Base-by-base conservation (phyloP, 2,888 invertebrate genomes). In the Muscina levida region DNA sequence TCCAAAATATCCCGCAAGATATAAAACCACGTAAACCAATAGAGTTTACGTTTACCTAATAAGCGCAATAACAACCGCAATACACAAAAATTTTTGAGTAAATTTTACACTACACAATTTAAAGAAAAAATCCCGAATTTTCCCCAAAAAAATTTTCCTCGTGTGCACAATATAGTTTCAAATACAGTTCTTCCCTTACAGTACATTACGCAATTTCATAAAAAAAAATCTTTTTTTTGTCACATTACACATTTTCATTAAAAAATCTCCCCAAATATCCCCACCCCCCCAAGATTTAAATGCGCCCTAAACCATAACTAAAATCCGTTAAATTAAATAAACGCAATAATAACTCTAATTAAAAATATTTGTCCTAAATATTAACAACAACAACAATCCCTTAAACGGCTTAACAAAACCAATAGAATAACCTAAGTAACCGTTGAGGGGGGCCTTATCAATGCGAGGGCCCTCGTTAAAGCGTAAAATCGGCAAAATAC, bases 361-460 rank as follows among this genome's bases (percentile, higher is more conserved):
- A n/a, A n/a, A n/a, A n/a, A n/a, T n/a, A n/a, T n/a, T n/a, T n/a
- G n/a, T n/a, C 10, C 5, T 0, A 59, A 39, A 56, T 6, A 17
- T 37, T 71, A 78, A 75, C 26, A 62, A 42, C 19, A 22, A 22
- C 3, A 87, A 85, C 39, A 80, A 83, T 73, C 77, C 78, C 31
- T 31, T 31, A 31, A 31, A 31, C 31, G 31, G 31, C 3, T 8
- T 31, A 75, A 87, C 85, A 87, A 88, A 88, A 88, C 88, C 88
- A 88, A 88, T 88, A 88, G 87, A 89, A 89, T 88, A 88, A 88
- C 89, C 87, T 85, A 82, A 80, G 82, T 73, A 79, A 56, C 11
- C 5, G 24, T 26, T 24, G 0, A 15, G 51, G n/a, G 74, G 68
- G 78, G 72, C 82, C 8, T 70, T 26, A 68, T 3, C 11, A 56